Base-by-base conservation (phyloP, 1,140 invertebrate genomes). In the Anadara kagoshimensis region DNA sequence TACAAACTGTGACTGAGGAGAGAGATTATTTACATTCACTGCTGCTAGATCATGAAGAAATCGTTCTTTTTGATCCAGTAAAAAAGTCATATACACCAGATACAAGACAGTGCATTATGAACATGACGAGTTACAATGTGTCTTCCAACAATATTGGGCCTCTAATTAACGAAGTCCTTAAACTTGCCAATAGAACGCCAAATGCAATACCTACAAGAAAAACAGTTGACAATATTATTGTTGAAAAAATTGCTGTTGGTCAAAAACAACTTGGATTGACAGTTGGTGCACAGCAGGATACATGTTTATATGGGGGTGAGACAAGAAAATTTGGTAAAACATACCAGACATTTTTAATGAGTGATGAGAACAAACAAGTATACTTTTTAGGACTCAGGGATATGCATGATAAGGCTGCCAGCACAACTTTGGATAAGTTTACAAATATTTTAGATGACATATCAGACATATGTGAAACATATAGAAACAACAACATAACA, bases 401-500 rank as follows among this genome's bases (percentile, higher is more conserved):
- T n/a, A n/a, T n/a, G n/a, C n/a, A n/a, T 5, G 45, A 71, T 67
- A 75, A 74, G 57, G 56, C 72, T 12, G 47, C 58, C 3, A 44
- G 26, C 12, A 69, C 68, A 11, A 74, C 61, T 8, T 56, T 68
- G 49, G 70, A 74, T 47, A 64, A 43, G 11, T 74, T 77, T n/a
- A 74, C 73, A 53, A 45, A 69, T 14, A 78, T 78, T 12, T 16
- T 78, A 0, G 24, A 56, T 44, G 71, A 78, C 49, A 68, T 78
- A 2, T 18, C 36, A 36, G 20, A 51, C 20, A 64, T 49, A 14
- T 59, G 51, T 54, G 41, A 53, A 49, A 14, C 16, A 49, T 18
- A 49, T n/a, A 49, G 47, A 49, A 14, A 49, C 16, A 5, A 49
- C 2, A n/a, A 49, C n/a, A 68, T 45, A 5, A 43, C 53, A 22